Evolutionary conservation across 2,888 invertebrate species (phyloP).

Genomic region (Amphiduros pacificus): DNA sequence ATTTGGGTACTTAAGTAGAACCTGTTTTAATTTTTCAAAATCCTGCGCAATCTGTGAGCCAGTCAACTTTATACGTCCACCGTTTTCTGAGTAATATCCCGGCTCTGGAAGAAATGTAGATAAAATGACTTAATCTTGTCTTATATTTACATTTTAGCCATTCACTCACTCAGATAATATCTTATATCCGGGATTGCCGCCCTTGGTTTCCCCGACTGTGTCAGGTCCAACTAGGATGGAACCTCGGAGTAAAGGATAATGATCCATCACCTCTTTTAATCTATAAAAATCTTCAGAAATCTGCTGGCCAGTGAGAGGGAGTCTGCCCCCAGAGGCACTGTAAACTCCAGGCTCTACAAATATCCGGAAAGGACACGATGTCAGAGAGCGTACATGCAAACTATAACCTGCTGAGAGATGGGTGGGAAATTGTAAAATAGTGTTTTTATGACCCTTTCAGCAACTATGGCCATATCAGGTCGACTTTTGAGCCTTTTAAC

Average conservation of each 20-base stretch:
- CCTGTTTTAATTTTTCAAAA: constrained; percentile 18
- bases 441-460: too few relatives aligned
- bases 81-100: not conserved
- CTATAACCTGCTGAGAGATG: too few relatives aligned
- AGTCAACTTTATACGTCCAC: constrained; percentile 8
- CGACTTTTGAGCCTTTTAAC: too few relatives aligned
- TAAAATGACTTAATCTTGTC: not conserved
- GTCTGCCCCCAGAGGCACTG: not conserved
- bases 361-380: too few relatives aligned
- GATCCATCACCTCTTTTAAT: constrained; percentile 17
- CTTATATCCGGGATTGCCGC: not conserved
- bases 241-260: constrained; percentile 15
- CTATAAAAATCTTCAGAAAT: constrained; percentile 27
- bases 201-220: constrained; percentile 8
- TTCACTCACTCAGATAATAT: not conserved
- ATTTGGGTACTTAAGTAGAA: constrained; percentile 17
- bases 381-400: too few relatives aligned
- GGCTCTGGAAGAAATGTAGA: not conserved
- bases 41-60: constrained; percentile 29
- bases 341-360: not conserved
- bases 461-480: too few relatives aligned
- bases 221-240: constrained; percentile 32
- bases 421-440: too few relatives aligned
- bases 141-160: not conserved
- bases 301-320: constrained; percentile 19